Conservation (phyloP, 2,113 vertebrate genomes). For the Heloderma charlesbogerti region DNA sequence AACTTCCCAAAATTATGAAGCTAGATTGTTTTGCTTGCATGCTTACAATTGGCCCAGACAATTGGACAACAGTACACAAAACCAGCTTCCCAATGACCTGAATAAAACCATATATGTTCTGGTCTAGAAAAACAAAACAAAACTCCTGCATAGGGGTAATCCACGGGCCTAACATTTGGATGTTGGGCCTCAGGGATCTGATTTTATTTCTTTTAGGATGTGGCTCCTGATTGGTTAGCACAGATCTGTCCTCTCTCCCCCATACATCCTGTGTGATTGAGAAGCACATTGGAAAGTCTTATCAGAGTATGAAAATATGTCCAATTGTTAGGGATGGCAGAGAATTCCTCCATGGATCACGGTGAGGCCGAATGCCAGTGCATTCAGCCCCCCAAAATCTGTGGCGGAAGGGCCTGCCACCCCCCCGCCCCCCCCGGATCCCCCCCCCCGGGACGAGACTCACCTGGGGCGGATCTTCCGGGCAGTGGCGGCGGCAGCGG, state of each 20-base stretch:
- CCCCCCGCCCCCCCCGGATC: no score
- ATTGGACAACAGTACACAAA: not conserved
- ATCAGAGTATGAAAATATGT: not conserved
- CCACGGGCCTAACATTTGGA: not conserved
- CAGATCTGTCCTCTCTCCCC: no score
- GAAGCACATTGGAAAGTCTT: not conserved
- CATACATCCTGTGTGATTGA: not conserved
- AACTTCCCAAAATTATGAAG: not conserved
- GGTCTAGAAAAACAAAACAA: no score
- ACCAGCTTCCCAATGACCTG: not conserved
- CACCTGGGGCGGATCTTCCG: no score
- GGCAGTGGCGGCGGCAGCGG: no score
- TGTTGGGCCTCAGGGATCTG: not conserved
- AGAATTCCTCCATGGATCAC: no score
- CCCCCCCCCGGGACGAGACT: no score
- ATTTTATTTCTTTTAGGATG: not conserved
- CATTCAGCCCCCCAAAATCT: no score
- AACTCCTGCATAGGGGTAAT: not conserved
- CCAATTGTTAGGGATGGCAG: no score
- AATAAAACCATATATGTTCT: not conserved
- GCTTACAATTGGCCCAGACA: not conserved
- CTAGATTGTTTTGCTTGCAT: not conserved
- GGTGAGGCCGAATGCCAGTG: no score
- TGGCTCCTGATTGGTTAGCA: no score
- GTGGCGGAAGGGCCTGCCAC: no score